A percentile compares a stretch with the other conserved stretches of the same genome.
phyloP scores from a whole-genome alignment of 2,888 invertebrate species.

The Cancer borealis region DNA sequence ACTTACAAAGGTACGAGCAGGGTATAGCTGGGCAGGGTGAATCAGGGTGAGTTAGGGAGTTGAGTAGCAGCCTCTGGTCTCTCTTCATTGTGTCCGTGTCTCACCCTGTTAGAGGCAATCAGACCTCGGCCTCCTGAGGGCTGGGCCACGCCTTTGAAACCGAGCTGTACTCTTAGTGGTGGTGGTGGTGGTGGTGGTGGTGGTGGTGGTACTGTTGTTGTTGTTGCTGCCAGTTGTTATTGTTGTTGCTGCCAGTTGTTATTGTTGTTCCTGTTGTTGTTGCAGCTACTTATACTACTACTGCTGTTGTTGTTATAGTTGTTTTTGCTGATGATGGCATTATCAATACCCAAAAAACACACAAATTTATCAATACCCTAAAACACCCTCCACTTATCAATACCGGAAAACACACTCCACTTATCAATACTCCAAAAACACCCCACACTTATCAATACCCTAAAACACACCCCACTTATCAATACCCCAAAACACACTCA shows the following conservation, averaged over 20 bases:
- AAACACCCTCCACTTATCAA: too few relatives aligned
- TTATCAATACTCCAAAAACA: too few relatives aligned
- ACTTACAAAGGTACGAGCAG: too few relatives aligned
- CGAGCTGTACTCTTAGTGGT: background rate
- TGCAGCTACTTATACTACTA: background rate
- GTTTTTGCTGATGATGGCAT: background rate
- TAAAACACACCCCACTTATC: too few relatives aligned
- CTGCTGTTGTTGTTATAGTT: background rate
- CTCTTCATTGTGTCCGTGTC: background rate
- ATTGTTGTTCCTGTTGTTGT: background rate
- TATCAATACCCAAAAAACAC: too few relatives aligned
- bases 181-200: background rate
- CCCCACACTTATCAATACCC: too few relatives aligned
- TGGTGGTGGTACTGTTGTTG: too few relatives aligned
- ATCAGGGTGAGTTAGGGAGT: background rate
- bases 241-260: background rate
- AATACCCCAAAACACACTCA: too few relatives aligned
- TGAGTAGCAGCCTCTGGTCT: slow-evolving; percentile 7
- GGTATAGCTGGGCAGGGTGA: background rate
- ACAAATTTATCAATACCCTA: too few relatives aligned
- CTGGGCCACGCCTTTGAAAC: background rate
- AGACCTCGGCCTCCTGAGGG: slow-evolving; percentile 24
- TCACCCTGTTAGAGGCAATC: slow-evolving; percentile 5
- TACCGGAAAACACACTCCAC: too few relatives aligned
- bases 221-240: too few relatives aligned